phyloP scores from a whole-genome alignment of 2,888 invertebrate genomes.

The Perdita meconis region DNA sequence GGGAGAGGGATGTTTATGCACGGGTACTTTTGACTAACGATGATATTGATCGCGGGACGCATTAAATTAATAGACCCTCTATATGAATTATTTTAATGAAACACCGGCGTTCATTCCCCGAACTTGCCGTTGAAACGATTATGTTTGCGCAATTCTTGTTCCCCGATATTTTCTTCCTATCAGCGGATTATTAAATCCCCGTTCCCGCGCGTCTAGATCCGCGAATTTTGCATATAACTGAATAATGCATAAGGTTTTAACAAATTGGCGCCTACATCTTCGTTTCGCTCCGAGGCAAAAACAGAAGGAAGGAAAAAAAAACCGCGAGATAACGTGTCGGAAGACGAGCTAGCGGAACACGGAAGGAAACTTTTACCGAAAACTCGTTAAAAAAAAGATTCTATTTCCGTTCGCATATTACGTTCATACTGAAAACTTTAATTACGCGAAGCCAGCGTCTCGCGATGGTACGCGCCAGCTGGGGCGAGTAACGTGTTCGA shows the following conservation, averaged over 20 bases:
- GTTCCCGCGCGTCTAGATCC: background rate
- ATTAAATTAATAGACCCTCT: background rate
- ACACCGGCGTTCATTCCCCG: background rate
- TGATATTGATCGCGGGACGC: background rate
- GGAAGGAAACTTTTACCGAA: conserved; percentile 4
- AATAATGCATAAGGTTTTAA: conserved; percentile 54
- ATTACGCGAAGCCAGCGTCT: conserved; percentile 10
- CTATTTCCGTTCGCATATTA: background rate
- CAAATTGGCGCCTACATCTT: conserved; percentile 35
- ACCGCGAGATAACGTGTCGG: conserved; percentile 12
- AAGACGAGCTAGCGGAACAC: conserved; percentile 5
- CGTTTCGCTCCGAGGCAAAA: background rate
- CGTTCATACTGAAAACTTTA: conserved; percentile 3
- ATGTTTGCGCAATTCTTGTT: background rate
- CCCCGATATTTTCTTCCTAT: background rate
- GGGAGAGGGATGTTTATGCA: background rate
- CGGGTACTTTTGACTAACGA: background rate
- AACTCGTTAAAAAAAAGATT: conserved; percentile 4
- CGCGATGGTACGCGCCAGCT: background rate
- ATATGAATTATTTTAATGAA: conserved; percentile 12
- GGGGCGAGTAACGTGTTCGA: background rate
- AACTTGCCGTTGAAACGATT: background rate
- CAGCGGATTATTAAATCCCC: background rate
- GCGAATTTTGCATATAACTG: conserved; percentile 25
- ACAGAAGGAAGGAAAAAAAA: too few species aligned